Base-by-base conservation (phyloP, 2,888 invertebrate genomes). In the Conomelus anceps region DNA sequence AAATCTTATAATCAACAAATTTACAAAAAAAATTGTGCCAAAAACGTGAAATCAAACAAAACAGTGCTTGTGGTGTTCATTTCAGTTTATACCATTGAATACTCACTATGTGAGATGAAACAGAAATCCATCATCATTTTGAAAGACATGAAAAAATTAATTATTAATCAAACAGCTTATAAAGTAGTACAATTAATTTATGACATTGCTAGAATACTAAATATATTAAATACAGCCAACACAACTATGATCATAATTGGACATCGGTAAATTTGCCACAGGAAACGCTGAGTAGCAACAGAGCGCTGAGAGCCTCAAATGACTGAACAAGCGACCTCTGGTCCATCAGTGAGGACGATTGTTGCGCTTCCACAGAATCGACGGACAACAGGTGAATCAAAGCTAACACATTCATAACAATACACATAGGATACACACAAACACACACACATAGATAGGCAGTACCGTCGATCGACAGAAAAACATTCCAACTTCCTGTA, bases 311-410 rank as follows among this genome's bases (percentile, higher is more conserved):
- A 63, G 20, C n/a, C n/a, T 63, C n/a, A 63, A 34, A 63, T 63
- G 63, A 63, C 63, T n/a, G 63, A 63, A n/a, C 63, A 6, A 3
- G 4, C 63, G 63, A 63, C 63, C 63, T 63, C 63, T 63, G 63
- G 63, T 63, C 63, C 63, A 63, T 63, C 86, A 23, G 4, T 17
- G 23, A 84, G 22, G 0, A 86, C 86, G 24, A 86, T 26, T 24
- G 24, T 22, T 22, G 86, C 86, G 86, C 86, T 22, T 20, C 86
- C 86, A 63, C 63, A 63, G 63, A 63, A 63, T 86, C n/a, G 24
- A 23, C 86, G 86, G 86, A 86, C 24, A 86, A 86, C 86, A 86
- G 86, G 86, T 86, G 29, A 86, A 86, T 29, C 26, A 86, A 22
- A 23, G 1, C 17, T n/a, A 24, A 24, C 29, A 86, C 24, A 86